These are phyloP conservation scores for Aulostomus chinensis DNA, from an alignment of 2,797 vertebrate genomes.

Conservation along the genomic window DNA sequence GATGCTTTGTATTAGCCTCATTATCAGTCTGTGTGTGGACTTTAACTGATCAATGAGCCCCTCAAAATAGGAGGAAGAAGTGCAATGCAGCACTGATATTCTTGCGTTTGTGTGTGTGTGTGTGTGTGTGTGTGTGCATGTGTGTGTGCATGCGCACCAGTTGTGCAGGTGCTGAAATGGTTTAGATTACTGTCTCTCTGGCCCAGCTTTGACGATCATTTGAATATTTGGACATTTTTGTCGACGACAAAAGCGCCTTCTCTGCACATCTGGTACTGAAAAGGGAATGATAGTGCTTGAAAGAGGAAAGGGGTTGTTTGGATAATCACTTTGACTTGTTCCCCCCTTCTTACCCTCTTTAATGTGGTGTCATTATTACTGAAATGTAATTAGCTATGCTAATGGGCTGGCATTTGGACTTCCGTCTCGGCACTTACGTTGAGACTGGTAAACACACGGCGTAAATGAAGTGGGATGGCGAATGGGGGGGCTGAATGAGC, in stretches of 20 bases:
- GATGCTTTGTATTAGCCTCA: conserved; percentile 39
- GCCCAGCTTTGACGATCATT: conserved; percentile 57
- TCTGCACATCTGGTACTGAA: conserved; percentile 75
- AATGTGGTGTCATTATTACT: conserved; percentile 77
- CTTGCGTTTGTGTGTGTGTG: background rate
- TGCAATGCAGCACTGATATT: no score
- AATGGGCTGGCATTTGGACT: conserved; percentile 78
- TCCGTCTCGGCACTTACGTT: conserved; percentile 67
- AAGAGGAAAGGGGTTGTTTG: conserved; percentile 69
- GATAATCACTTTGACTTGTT: conserved; percentile 83
- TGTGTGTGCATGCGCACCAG: background rate
- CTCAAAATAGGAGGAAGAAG: conserved; percentile 12
- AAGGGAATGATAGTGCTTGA: conserved; percentile 64
- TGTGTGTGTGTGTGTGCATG: background rate
- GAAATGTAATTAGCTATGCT: conserved; percentile 82
- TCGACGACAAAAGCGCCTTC: conserved; percentile 47
- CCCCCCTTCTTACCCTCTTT: conserved; percentile 69
- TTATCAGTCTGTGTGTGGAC: conserved; percentile 33
- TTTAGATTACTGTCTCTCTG: conserved; percentile 61
- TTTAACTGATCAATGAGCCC: conserved; percentile 11
- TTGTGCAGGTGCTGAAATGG: conserved; percentile 65
- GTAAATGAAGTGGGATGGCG: conserved; percentile 65
- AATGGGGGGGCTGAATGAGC: conserved; percentile 59
- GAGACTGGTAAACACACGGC: conserved; percentile 63
- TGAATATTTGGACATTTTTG: conserved; percentile 68